A percentile compares a stretch with the other conserved stretches of the same genome.
These are phyloP conservation scores for Atractosteus spatula DNA, from an alignment of 2,113 vertebrate genomes.

Conservation along the genomic window DNA sequence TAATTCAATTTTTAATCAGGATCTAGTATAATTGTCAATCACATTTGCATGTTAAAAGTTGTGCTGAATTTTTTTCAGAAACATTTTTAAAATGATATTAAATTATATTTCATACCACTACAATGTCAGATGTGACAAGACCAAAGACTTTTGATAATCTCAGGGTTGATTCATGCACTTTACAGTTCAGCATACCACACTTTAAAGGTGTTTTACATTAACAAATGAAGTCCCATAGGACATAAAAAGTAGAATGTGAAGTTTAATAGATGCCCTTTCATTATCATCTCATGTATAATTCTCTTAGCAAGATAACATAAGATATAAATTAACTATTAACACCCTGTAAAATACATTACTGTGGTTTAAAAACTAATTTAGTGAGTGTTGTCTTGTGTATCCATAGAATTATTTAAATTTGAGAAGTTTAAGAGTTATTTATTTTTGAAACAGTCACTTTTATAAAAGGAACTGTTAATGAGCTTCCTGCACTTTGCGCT, in stretches of 20 bases:
- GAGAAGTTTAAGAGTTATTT: no score
- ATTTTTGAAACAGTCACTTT: no score
- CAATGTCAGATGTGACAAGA: constrained; percentile 28
- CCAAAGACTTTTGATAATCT: constrained; percentile 36
- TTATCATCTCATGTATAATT: constrained; percentile 30
- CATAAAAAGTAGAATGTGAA: constrained; percentile 37
- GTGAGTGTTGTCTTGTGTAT: no score
- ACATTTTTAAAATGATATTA: no score
- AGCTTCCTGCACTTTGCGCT: no score
- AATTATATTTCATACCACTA: background rate
- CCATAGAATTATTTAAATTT: no score
- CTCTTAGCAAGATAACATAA: constrained; percentile 30
- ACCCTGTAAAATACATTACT: background rate
- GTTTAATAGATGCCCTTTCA: constrained; percentile 40
- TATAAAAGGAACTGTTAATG: no score
- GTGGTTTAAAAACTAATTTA: background rate
- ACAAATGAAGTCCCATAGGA: constrained; percentile 37
- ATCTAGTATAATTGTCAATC: no score
- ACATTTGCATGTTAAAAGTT: no score
- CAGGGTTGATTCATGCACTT: constrained; percentile 43
- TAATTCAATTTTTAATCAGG: no score
- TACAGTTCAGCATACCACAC: constrained; percentile 18
- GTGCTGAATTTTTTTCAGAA: no score
- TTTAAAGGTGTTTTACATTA: constrained; percentile 15
- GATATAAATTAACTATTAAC: constrained; percentile 14